Evolutionary conservation across 2,797 vertebrate species (phyloP).

Genomic region (Hapalemur alaotrensis): DNA sequence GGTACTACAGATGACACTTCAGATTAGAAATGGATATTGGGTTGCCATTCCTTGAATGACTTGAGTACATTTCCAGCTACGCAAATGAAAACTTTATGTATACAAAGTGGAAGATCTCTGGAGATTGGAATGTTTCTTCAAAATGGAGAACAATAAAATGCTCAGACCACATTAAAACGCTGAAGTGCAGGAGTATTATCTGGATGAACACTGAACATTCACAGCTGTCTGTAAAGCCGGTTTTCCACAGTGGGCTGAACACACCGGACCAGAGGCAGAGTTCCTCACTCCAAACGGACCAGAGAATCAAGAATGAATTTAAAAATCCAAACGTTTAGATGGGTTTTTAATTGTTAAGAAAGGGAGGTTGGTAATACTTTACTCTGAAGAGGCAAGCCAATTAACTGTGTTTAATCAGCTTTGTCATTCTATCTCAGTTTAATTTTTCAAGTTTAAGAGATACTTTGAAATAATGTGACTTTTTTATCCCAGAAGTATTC

Average conservation of each 20-base stretch:
- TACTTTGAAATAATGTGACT: not conserved
- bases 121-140: not conserved
- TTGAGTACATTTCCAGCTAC: constrained; percentile 25
- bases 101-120: not conserved
- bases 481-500: not conserved
- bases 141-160: not conserved
- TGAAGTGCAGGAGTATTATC: not conserved
- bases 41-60: constrained; percentile 47
- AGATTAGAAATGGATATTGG: constrained; percentile 73
- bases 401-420: not conserved
- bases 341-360: not conserved
- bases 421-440: not conserved
- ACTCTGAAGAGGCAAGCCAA: not conserved
- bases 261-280: not conserved
- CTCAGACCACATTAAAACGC: not conserved
- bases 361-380: not conserved
- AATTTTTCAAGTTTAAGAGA: constrained; percentile 44
- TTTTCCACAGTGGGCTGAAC: not conserved
- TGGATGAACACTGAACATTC: not conserved
- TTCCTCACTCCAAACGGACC: not conserved
- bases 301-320: not conserved
- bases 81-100: not conserved
- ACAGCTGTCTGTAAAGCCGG: not conserved
- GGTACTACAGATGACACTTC: constrained; percentile 51
- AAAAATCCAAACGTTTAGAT: not conserved